Evolutionary conservation across 1,140 invertebrate genomes (phyloP), one percentile per base, ranked within the genome.

Genomic region (Eurosta solidaginis): DNA sequence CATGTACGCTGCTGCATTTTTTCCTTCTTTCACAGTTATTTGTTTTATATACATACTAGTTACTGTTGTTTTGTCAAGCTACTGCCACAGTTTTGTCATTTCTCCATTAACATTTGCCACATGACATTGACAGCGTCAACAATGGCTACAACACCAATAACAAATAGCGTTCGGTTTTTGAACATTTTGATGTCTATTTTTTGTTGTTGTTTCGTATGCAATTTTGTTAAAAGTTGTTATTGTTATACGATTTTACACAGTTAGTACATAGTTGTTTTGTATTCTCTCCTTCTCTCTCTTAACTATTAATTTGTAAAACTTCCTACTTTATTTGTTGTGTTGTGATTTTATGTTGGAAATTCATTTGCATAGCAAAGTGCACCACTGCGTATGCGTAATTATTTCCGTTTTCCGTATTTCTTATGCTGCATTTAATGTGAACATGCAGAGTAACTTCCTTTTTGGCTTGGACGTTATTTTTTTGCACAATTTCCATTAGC

Each of bases 31-130:
- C 40, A 6, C 9, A 40, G 17, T 63, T 20, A 7, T 50, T 50
- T n/a, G n/a, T n/a, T n/a, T n/a, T n/a, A n/a, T n/a, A n/a, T n/a
- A n/a, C n/a, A n/a, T n/a, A 22, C 7, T 52, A 2, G 20, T n/a
- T n/a, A 5, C 6, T 40, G 6, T 1, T 36, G 14, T 29, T 40
- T n/a, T 59, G 54, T 3, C 45, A 10, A 1, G 33, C 40, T 20
- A 17, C 40, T 68, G 59, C 59, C 59, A 68, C 59, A 68, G 59
- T 68, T 68, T 68, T 68, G 33, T 68, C 33, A 68, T 68, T 68
- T 40, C 25, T 68, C 59, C 14, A 68, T 68, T 68, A 68, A 68
- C 29, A 68, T 68, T 40, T 68, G 59, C 59, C 59, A 68, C 59
- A 68, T 40, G 33, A 68, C 59, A 68, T 68, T 68, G 59, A 9